A percentile compares a stretch with the other conserved stretches of the same genome.
Conservation (phyloP, 2,888 invertebrate genomes). For the Graphium colonna region DNA sequence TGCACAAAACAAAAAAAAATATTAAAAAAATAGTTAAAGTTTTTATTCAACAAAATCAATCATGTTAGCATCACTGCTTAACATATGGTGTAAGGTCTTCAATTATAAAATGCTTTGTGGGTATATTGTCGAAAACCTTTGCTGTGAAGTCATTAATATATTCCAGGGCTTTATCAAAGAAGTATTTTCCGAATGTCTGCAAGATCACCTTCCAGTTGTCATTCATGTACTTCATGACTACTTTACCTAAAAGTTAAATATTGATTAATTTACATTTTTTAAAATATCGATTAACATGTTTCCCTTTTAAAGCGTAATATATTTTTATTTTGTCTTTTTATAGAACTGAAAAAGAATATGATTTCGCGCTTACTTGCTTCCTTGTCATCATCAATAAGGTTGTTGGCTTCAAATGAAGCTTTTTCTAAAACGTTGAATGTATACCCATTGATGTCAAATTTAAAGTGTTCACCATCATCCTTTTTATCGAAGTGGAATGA, state of each 20-base stretch:
- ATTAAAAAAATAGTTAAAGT: no score
- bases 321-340: no score
- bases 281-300: no score
- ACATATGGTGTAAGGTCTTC: constrained; percentile 38
- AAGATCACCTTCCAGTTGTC: constrained; percentile 36
- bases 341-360: background rate
- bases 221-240: constrained; percentile 34
- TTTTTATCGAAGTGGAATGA: background rate
- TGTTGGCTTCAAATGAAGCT: constrained; percentile 26
- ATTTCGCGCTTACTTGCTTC: constrained; percentile 27
- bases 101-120: constrained; percentile 33
- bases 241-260: constrained; percentile 38
- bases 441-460: background rate
- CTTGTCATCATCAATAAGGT: constrained; percentile 25
- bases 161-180: constrained; percentile 32
- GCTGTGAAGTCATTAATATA: constrained; percentile 22
- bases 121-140: constrained; percentile 33
- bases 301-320: no score
- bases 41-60: background rate
- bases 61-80: constrained; percentile 8
- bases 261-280: no score
- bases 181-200: constrained; percentile 30
- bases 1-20: no score
- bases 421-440: constrained; percentile 26
- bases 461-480: background rate